Evolutionary conservation across 1,140 invertebrate species (phyloP), one percentile per base, ranked within the genome.

Genomic region (Amyelois transitella): DNA sequence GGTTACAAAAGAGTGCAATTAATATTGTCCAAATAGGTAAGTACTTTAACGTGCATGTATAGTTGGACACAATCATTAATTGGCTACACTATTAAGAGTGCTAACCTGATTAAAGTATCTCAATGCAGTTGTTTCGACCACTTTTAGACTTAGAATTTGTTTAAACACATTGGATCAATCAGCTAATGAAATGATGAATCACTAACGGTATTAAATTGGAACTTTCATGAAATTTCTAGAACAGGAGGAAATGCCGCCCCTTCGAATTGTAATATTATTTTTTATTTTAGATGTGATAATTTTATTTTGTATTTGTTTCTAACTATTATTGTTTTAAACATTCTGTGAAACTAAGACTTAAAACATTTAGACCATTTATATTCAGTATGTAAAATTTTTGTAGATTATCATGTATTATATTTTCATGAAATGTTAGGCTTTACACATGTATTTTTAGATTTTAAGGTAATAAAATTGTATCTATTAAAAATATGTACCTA

Each of bases 401-500:
- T 51, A 48, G 51, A 43, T n/a, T 52, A 43, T 17, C 38, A 21
- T 52, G 38, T 51, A 51, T 43, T 63, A 63, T 65, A 69, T 70
- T 72, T 75, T 71, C 67, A 58, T 69, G 61, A 69, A 64, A 74
- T 65, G 60, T 69, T 72, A 74, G 64, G 70, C 70, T 77, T 72
- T 76, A 75, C 60, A 64, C 63, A 67, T 71, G 64, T 71, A 69
- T 71, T 74, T 72, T 57, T 77, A 77, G 73, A 47, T 71, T 38
- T 62, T 80, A 80, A 80, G 75, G 66, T 62, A 71, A 78, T 76
- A 74, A 77, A 74, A 77, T 61, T 62, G 66, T 72, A 74, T 60
- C 61, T 61, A 68, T 19, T 62, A 21, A 20, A 66, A 48, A 57
- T 55, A 43, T 51, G n/a, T n/a, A n/a, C n/a, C n/a, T 44, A 44